A percentile compares a stretch with the other conserved stretches of the same genome.
phyloP scores from a whole-genome alignment of 2,888 invertebrate genomes.

The Mythimna impura region DNA sequence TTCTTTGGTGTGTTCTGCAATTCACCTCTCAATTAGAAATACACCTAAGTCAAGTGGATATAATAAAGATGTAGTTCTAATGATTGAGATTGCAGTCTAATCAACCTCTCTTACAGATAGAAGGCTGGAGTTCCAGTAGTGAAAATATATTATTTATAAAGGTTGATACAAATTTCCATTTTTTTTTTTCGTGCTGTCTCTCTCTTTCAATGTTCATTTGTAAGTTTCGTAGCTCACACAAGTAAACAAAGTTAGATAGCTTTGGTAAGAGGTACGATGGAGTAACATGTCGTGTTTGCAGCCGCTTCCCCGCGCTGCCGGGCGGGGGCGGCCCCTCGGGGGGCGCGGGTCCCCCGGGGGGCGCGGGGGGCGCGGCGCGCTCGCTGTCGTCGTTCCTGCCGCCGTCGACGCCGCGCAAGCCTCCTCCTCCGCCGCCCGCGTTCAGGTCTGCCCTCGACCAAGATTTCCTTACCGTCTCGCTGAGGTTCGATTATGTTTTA shows the following conservation, averaged over 20 bases:
- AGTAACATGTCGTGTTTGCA: slow-evolving; percentile 21
- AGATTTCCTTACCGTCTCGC: slow-evolving; percentile 93
- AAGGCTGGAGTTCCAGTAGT: not conserved
- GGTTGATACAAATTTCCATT: not conserved
- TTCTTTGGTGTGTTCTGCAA: too few species aligned
- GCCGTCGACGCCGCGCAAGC: slow-evolving; percentile 88
- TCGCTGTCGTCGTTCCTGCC: slow-evolving; percentile 73
- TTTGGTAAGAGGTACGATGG: not conserved
- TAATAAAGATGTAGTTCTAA: not conserved
- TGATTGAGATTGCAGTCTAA: too few species aligned
- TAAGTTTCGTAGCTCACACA: not conserved
- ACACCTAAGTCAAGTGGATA: too few species aligned
- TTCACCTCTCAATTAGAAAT: too few species aligned
- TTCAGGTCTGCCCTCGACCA: slow-evolving; percentile 92
- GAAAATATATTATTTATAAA: not conserved
- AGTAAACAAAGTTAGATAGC: not conserved
- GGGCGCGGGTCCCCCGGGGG: slow-evolving; percentile 64
- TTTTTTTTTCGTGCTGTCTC: not conserved
- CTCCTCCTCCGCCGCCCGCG: slow-evolving; percentile 91
- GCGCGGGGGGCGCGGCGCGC: slow-evolving; percentile 69
- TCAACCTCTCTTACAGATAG: not conserved
- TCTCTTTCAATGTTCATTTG: not conserved
- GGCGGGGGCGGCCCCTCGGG: slow-evolving; percentile 62
- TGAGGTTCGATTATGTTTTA: slow-evolving; percentile 91
- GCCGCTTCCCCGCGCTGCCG: slow-evolving; percentile 47